Evolutionary conservation across 2,113 vertebrate species (phyloP).

Genomic region (Hemicordylus capensis): DNA sequence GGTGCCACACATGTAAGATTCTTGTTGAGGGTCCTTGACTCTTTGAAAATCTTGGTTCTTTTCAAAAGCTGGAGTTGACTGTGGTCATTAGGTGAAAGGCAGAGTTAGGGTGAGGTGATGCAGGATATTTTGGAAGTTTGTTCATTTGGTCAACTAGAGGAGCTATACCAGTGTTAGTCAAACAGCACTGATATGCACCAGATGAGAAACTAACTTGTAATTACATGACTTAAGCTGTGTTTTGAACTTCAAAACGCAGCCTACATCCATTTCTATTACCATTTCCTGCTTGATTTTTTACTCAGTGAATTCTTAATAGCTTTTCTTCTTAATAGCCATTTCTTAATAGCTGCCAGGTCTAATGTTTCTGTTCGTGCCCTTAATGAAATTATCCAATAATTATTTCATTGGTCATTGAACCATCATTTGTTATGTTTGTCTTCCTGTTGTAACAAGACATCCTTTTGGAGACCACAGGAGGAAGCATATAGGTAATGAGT

Average conservation of each 20-base stretch:
- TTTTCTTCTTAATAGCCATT: slow-evolving; percentile 14
- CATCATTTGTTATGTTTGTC: slow-evolving; percentile 38
- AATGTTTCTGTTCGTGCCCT: slow-evolving; percentile 37
- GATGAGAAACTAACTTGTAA: neutral
- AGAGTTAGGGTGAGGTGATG: no score
- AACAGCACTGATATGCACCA: neutral
- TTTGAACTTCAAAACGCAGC: neutral
- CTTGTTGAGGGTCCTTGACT: no score
- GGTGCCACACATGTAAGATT: no score
- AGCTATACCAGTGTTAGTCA: neutral
- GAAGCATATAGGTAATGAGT: slow-evolving; percentile 33
- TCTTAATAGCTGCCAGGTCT: slow-evolving; percentile 19
- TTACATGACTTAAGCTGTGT: neutral
- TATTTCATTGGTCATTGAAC: slow-evolving; percentile 37
- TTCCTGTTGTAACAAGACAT: slow-evolving; percentile 30
- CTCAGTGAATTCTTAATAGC: slow-evolving; percentile 38
- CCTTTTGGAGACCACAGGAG: slow-evolving; percentile 39
- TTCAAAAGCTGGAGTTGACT: no score
- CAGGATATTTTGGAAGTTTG: neutral
- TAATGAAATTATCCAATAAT: slow-evolving; percentile 56
- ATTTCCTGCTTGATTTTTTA: neutral
- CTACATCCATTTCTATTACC: neutral
- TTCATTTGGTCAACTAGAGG: neutral
- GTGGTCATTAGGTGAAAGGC: no score
- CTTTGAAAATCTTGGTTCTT: no score